A percentile compares a stretch with the other conserved stretches of the same genome.
phyloP scores from a whole-genome alignment of 2,888 invertebrate genomes.

The Ceraclea dissimilis region DNA sequence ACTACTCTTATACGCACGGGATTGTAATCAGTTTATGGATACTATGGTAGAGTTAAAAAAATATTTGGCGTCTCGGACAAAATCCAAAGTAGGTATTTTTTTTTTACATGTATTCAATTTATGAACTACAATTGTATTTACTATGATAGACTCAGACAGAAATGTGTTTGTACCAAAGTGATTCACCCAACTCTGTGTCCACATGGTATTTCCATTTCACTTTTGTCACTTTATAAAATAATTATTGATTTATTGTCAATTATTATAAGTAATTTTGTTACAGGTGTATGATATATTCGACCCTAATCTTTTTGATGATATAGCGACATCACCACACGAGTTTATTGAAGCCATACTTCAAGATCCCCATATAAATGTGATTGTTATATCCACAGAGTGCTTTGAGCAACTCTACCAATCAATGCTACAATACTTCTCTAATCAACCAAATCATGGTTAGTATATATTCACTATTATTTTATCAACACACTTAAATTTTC shows the following conservation, averaged over 20 bases:
- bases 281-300: conserved; percentile 30
- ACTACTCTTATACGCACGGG: conserved; percentile 43
- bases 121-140: no score
- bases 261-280: no score
- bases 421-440: conserved; percentile 7
- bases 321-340: conserved; percentile 24
- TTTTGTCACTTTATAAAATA: no score
- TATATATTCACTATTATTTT: neutral
- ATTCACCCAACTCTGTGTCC: no score
- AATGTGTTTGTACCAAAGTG: no score
- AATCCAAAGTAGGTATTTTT: conserved; percentile 29
- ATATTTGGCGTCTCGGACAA: conserved; percentile 26
- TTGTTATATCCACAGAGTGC: conserved; percentile 27
- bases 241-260: no score
- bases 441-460: conserved; percentile 5
- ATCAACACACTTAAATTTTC: no score
- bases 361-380: conserved; percentile 23
- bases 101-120: neutral
- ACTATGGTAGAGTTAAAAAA: conserved; percentile 31
- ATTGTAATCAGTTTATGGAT: conserved; percentile 34
- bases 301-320: conserved; percentile 21
- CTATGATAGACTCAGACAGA: no score
- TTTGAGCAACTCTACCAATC: conserved; percentile 19
- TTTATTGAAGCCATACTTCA: conserved; percentile 26
- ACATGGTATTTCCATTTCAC: no score